A percentile compares a stretch with the other conserved stretches of the same genome.
Conservation (phyloP, 2,113 vertebrate species). For the Sapayoa aenigma region DNA sequence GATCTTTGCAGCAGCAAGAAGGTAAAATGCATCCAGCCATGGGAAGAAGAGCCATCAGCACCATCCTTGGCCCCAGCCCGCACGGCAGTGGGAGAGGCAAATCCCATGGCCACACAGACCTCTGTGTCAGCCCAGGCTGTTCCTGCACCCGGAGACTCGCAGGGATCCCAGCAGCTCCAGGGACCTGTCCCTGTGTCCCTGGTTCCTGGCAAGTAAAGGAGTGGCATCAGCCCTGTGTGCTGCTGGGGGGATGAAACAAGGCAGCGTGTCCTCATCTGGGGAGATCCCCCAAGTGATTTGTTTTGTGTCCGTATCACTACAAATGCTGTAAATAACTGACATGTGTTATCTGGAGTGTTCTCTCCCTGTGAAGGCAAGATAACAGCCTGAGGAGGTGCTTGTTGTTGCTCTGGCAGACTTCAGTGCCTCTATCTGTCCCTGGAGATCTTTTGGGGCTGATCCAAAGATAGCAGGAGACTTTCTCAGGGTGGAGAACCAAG, state of each 20-base stretch:
- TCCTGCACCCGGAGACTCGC: not conserved
- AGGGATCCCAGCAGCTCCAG: rapidly evolving
- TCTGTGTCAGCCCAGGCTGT: not conserved
- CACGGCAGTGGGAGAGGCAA: not conserved
- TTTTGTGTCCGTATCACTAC: not conserved
- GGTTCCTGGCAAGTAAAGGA: not conserved
- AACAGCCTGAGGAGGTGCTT: not conserved
- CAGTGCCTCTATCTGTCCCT: not conserved
- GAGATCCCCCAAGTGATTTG: not conserved
- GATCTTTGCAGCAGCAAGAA: not conserved
- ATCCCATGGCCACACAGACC: rapidly evolving
- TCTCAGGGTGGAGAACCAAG: not conserved
- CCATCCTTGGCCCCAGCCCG: rapidly evolving
- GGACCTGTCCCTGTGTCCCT: not conserved
- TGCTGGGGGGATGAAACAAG: not conserved
- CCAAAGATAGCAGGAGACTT: not conserved
- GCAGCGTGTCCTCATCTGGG: rapidly evolving
- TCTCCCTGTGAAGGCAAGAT: not conserved
- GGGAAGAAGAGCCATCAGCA: not conserved
- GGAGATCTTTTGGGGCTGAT: not conserved
- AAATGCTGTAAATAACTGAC: not conserved
- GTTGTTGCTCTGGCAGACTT: not conserved
- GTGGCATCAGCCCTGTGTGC: not conserved
- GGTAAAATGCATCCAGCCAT: not conserved
- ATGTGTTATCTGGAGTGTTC: not conserved